Evolutionary conservation across 2,797 vertebrate genomes (phyloP).

Genomic region (Sebastes hopkinsi): DNA sequence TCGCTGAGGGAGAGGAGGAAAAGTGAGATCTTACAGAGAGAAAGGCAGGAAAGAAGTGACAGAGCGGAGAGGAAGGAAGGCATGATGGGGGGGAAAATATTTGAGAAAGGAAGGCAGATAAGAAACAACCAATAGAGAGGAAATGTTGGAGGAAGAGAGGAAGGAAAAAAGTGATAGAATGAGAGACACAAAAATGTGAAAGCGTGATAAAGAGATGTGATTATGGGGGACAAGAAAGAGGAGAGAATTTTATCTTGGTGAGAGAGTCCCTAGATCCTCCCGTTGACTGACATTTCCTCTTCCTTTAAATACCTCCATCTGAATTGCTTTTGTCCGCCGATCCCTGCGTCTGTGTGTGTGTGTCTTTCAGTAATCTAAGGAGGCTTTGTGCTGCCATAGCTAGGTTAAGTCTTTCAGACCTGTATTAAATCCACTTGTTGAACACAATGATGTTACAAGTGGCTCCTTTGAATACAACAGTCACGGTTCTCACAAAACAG

Average conservation of each 20-base stretch:
- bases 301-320: slow-evolving; percentile 67
- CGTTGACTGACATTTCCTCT: slow-evolving; percentile 74
- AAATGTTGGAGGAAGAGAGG: slow-evolving; percentile 18
- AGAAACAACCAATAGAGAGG: slow-evolving; percentile 11
- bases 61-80: slow-evolving; percentile 34
- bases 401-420: slow-evolving; percentile 61
- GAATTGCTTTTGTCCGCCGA: slow-evolving; percentile 57
- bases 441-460: slow-evolving; percentile 67
- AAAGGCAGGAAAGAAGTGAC: slow-evolving; percentile 64
- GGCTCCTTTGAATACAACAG: slow-evolving; percentile 45
- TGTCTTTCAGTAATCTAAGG: slow-evolving; percentile 48
- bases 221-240: slow-evolving; percentile 39
- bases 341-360: slow-evolving; percentile 7
- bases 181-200: slow-evolving; percentile 34
- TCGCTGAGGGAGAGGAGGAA: slow-evolving; percentile 18
- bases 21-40: slow-evolving; percentile 41
- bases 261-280: slow-evolving; percentile 61
- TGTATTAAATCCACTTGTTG: slow-evolving; percentile 71
- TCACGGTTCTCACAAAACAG: background rate
- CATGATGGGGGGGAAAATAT: slow-evolving; percentile 15
- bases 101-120: slow-evolving; percentile 48
- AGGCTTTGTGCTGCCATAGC: slow-evolving; percentile 62
- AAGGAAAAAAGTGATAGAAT: background rate
- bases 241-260: slow-evolving; percentile 62
- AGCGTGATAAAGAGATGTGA: slow-evolving; percentile 48